These are phyloP conservation scores for Ctenopoma kingsleyae DNA, from an alignment of 2,797 vertebrate species.

Conservation along the genomic window DNA sequence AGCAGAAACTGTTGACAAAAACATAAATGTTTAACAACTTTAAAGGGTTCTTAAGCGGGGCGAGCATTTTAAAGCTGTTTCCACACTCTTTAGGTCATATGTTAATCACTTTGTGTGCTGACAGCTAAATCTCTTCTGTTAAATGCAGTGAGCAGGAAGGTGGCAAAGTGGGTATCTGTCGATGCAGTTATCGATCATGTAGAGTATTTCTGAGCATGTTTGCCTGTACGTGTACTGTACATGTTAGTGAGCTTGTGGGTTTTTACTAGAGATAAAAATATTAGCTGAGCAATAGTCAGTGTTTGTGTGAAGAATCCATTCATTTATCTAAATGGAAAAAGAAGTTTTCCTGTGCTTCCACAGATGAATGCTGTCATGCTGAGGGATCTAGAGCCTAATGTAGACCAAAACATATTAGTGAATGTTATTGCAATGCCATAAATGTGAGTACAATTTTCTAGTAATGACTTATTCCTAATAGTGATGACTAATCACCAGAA, in stretches of 20 bases:
- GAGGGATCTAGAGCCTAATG: conserved; percentile 7
- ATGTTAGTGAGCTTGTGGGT: conserved; percentile 13
- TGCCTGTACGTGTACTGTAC: background rate
- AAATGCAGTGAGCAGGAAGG: conserved; percentile 2
- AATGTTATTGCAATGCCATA: conserved; percentile 41
- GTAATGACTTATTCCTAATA: conserved; percentile 36
- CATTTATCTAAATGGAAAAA: background rate
- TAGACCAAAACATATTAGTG: conserved; percentile 31
- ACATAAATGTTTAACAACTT: conserved; percentile 58
- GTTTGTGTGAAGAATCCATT: conserved; percentile 1
- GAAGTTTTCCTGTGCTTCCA: background rate
- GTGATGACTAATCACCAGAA: conserved; percentile 55
- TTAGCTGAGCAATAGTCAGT: background rate
- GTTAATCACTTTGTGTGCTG: conserved; percentile 28
- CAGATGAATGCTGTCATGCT: conserved; percentile 27
- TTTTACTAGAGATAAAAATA: background rate
- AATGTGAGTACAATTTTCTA: conserved; percentile 30
- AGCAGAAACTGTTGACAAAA: conserved; percentile 29
- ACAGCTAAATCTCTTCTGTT: conserved; percentile 19
- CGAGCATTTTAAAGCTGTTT: conserved; percentile 31
- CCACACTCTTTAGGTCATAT: conserved; percentile 26
- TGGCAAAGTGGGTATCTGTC: background rate
- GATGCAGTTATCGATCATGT: conserved; percentile 11
- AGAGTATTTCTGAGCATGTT: background rate
- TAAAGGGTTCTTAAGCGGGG: conserved; percentile 22